Percentiles rank a stretch among this genome's conserved stretches.
Evolutionary conservation across 2,797 vertebrate species (phyloP).

Genomic region (Gorsachius magnificus): DNA sequence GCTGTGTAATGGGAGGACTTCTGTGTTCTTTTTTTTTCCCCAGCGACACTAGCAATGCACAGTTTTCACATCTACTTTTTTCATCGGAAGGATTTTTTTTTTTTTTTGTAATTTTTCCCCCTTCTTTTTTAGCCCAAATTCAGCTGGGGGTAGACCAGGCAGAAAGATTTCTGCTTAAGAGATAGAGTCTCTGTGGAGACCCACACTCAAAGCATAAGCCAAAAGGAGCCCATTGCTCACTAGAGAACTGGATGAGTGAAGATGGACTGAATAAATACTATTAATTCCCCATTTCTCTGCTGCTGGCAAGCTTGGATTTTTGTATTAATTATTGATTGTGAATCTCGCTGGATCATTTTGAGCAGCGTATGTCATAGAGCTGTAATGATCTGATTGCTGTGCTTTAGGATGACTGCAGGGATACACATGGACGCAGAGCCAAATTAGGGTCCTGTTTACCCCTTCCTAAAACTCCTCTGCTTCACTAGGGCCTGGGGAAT

Average conservation of each 20-base stretch:
- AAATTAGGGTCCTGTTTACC: not conserved
- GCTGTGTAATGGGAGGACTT: not conserved
- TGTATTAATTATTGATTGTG: constrained; percentile 7
- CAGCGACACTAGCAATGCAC: not conserved
- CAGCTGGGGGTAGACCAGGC: not conserved
- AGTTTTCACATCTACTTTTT: not conserved
- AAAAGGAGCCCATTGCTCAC: not conserved
- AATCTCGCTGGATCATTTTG: constrained; percentile 1
- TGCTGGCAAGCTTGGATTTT: not conserved
- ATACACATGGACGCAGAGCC: not conserved
- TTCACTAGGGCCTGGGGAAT: not conserved
- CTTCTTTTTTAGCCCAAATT: not conserved
- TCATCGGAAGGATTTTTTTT: not conserved
- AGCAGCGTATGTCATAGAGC: not conserved
- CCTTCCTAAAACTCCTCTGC: not conserved
- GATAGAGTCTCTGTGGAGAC: not conserved
- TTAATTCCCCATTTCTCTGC: not conserved
- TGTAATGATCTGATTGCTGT: not conserved
- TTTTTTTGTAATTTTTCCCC: not conserved
- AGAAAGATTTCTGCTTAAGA: not conserved
- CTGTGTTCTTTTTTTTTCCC: not conserved
- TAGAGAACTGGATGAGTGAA: not conserved
- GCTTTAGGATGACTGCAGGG: not conserved
- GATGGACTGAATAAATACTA: constrained; percentile 1
- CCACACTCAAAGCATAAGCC: not conserved